Percentiles rank a stretch among this genome's conserved stretches.
Conservation (phyloP, 2,797 vertebrate species). For the Siniperca scherzeri region DNA sequence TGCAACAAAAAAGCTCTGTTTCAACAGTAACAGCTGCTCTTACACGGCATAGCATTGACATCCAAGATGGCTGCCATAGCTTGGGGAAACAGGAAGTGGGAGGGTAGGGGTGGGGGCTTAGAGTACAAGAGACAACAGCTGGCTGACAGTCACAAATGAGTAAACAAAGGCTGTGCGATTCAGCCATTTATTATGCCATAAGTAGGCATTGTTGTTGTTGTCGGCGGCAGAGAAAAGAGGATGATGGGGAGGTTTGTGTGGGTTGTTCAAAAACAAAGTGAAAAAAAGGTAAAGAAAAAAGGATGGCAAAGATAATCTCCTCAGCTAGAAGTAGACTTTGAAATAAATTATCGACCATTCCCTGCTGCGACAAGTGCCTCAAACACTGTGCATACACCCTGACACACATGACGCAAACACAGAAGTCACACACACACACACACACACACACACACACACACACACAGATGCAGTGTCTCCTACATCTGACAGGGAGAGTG, state of each 20-base stretch:
- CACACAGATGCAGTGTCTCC: constrained; percentile 15
- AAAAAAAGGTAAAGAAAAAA: constrained; percentile 16
- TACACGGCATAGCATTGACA: constrained; percentile 41
- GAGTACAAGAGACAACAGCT: constrained; percentile 73
- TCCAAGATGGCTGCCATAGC: constrained; percentile 70
- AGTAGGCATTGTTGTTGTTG: constrained; percentile 81
- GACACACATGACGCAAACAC: constrained; percentile 29
- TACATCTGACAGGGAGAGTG: constrained; percentile 29
- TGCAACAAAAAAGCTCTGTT: constrained; percentile 36
- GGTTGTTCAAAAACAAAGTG: constrained; percentile 30
- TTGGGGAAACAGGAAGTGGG: constrained; percentile 57
- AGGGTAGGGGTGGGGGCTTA: constrained; percentile 31
- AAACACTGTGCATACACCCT: constrained; percentile 34
- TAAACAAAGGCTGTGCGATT: constrained; percentile 81
- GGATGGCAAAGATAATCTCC: constrained; percentile 40
- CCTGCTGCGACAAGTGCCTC: constrained; percentile 57
- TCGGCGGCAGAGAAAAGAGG: constrained; percentile 53
- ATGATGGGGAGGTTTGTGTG: constrained; percentile 15
- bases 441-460: constrained; percentile 10
- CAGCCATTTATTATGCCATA: constrained; percentile 82
- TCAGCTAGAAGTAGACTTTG: constrained; percentile 56
- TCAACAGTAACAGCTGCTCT: constrained; percentile 60
- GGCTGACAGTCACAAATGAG: constrained; percentile 85
- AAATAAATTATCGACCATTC: constrained; percentile 69
- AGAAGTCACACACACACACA: constrained; percentile 3